Conservation (phyloP, 1,140 invertebrate genomes). For the Drosophila fuyamai region DNA sequence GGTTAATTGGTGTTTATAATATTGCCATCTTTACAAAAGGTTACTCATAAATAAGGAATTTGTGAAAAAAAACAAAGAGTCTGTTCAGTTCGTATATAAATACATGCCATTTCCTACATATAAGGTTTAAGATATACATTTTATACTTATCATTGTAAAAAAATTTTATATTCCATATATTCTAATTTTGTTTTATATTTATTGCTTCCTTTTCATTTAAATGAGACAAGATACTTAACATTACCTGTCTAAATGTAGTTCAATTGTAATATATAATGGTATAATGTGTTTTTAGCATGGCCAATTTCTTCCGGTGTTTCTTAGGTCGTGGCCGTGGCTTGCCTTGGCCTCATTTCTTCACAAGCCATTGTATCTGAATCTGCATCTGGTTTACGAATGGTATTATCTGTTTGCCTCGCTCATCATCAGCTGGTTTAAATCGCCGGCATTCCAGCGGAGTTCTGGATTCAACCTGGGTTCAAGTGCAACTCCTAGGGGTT, state of each 20-base stretch:
- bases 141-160: too few species aligned
- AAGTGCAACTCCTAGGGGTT: conserved; percentile 42
- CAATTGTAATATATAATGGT: too few species aligned
- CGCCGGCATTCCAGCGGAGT: conserved; percentile 25
- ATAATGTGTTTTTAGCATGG: too few species aligned
- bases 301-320: conserved; percentile 20
- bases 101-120: too few species aligned
- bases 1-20: neutral
- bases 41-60: neutral
- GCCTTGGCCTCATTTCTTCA: conserved; percentile 72
- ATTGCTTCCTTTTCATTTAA: too few species aligned
- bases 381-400: conserved; percentile 6
- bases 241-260: too few species aligned
- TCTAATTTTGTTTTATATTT: too few species aligned
- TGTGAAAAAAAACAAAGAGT: neutral
- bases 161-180: too few species aligned
- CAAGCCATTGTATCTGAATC: conserved; percentile 20
- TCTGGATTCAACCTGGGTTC: conserved; percentile 31
- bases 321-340: conserved; percentile 44
- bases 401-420: conserved; percentile 4
- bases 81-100: too few species aligned
- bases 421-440: conserved; percentile 5
- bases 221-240: too few species aligned
- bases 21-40: neutral
- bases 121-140: too few species aligned